Evolutionary conservation across 2,888 invertebrate species (phyloP), one percentile per base, ranked within the genome.

Genomic region (Macrophya alboannulata): DNA sequence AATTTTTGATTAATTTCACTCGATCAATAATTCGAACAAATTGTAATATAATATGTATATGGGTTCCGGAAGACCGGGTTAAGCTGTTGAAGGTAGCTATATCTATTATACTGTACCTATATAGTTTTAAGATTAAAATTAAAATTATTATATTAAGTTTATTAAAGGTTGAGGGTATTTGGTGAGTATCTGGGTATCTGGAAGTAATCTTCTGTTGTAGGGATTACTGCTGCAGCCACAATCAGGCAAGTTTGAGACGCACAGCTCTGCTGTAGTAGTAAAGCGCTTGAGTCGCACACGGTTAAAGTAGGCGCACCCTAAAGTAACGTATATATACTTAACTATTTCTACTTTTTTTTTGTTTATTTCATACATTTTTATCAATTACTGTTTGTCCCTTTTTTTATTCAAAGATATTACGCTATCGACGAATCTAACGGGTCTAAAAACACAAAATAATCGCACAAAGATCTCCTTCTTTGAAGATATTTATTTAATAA

Each of bases 201-300:
- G 92, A 92, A 90, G 90, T 90, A 91, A 93, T 93, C 92, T 93
- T 93, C 90, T 93, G 92, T 94, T 94, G 90, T 94, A 94, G 94
- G 94, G 90, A 92, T 93, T 92, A 92, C 92, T 90, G 92, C 93
- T 90, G 93, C 92, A 88, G 92, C 90, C 91, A 91, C 91, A 87
- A 91, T 92, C 92, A 94, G 94, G 94, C 94, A 94, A 94, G 93
- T 94, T 31, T 91, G 89, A 89, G 90, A 90, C 90, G 87, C 88
- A 86, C 89, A 88, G 84, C 88, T 90, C 89, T 88, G 89, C 90
- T 91, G 84, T 84, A 89, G 88, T 90, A 90, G 89, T 90, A 90
- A 91, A 91, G 89, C 89, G 91, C 90, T 91, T 91, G 87, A 90
- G 88, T 91, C 89, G 89, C 90, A 91, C 83, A 68, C 90, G 89